Evolutionary conservation across 2,888 invertebrate species (phyloP).

Genomic region (Tortricodes alternella): DNA sequence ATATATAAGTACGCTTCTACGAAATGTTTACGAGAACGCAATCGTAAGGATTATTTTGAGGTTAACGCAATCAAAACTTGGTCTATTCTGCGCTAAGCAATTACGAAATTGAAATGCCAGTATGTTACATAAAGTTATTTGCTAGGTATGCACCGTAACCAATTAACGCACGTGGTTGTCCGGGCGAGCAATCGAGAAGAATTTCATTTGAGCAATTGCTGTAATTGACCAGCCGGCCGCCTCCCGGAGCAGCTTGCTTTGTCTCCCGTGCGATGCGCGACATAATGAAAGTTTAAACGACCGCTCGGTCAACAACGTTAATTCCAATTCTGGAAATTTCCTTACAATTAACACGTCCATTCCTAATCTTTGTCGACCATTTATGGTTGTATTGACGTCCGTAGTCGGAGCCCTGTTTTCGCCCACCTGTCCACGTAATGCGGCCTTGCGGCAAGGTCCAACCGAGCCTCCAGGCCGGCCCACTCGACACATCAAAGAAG

Average conservation of each 20-base stretch:
- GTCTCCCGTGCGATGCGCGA: constrained; percentile 46
- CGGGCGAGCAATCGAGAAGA: constrained; percentile 57
- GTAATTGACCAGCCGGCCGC: constrained; percentile 73
- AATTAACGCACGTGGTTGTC: constrained; percentile 63
- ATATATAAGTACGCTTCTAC: constrained; percentile 4
- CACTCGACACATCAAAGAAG: constrained; percentile 24
- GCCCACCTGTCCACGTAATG: constrained; percentile 56
- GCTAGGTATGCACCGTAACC: constrained; percentile 79
- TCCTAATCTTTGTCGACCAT: constrained; percentile 41
- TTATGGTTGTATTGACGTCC: constrained; percentile 63
- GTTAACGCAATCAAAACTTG: constrained; percentile 4
- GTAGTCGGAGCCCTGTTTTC: constrained; percentile 47
- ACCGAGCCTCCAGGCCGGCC: constrained; percentile 68
- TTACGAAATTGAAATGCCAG: constrained; percentile 18
- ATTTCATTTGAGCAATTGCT: constrained; percentile 80
- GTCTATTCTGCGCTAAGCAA: constrained; percentile 17
- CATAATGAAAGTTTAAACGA: constrained; percentile 30
- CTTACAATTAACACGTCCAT: constrained; percentile 8
- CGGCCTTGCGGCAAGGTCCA: constrained; percentile 79
- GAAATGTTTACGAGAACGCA: background rate
- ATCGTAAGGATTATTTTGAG: constrained; percentile 12
- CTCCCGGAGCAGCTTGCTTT: constrained; percentile 68
- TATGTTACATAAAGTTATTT: constrained; percentile 49
- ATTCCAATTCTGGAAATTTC: constrained; percentile 8
- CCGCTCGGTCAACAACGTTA: background rate